Evolutionary conservation across 2,888 invertebrate genomes (phyloP).

Genomic region (Adineta ricciae): DNA sequence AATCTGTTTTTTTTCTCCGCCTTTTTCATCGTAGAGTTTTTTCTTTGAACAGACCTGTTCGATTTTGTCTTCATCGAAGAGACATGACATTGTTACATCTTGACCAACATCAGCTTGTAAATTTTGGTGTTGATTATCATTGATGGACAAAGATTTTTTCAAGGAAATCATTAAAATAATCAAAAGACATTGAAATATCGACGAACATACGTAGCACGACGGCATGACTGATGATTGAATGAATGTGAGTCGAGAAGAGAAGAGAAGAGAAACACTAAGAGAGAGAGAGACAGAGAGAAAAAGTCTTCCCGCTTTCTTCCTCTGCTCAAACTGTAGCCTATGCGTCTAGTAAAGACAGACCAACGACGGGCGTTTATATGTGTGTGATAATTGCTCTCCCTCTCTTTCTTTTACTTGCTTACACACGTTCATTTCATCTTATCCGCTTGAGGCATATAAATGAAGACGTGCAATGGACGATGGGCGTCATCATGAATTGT

Average conservation of each 20-base stretch:
- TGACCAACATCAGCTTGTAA: constrained; percentile 4
- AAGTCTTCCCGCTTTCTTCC: not conserved
- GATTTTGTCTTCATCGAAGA: constrained; percentile 9
- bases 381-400: constrained; percentile 12
- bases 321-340: not conserved
- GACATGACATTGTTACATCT: constrained; percentile 12
- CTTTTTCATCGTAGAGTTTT: not conserved
- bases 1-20: not conserved
- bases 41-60: not conserved
- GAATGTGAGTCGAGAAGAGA: not conserved
- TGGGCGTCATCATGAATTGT: constrained; percentile 13
- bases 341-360: not conserved
- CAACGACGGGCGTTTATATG: not conserved
- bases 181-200: not conserved
- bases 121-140: not conserved
- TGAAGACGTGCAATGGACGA: constrained; percentile 2
- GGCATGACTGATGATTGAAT: constrained; percentile 13
- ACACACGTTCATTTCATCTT: constrained; percentile 9
- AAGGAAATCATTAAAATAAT: not conserved
- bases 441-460: constrained; percentile 3
- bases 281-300: not conserved
- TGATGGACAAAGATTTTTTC: not conserved
- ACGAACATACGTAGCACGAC: not conserved
- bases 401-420: not conserved
- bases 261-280: not conserved